Conservation (phyloP, 2,113 vertebrate genomes). For the Calyptommatus sinebrachiatus region DNA sequence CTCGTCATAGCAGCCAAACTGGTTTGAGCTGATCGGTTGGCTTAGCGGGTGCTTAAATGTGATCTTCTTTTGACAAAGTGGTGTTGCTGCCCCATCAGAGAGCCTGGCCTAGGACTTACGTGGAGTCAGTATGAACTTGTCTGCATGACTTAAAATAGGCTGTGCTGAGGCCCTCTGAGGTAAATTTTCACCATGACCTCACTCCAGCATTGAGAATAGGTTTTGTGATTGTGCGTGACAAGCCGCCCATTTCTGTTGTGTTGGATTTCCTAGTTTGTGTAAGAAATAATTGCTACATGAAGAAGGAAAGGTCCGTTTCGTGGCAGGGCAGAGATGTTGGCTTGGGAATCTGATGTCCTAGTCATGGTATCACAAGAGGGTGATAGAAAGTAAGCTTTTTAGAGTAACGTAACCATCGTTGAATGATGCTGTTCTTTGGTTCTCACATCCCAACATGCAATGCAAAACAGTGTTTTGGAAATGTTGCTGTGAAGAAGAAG, state of each 20-base stretch:
- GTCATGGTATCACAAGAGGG: too few species aligned
- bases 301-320: neutral
- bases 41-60: neutral
- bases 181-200: neutral
- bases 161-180: neutral
- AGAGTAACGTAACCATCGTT: too few species aligned
- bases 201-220: too few species aligned
- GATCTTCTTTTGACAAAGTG: neutral
- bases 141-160: neutral
- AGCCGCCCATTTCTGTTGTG: neutral
- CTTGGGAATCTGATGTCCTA: too few species aligned
- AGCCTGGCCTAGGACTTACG: neutral
- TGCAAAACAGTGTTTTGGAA: too few species aligned
- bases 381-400: too few species aligned
- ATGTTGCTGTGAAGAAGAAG: too few species aligned
- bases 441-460: too few species aligned
- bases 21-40: conserved; percentile 38
- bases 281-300: neutral
- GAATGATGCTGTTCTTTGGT: too few species aligned
- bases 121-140: neutral
- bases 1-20: conserved; percentile 38
- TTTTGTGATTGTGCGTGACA: too few species aligned
- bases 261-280: neutral
- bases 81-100: neutral
- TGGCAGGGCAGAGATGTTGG: neutral